Percentiles rank a stretch among this genome's conserved stretches.
phyloP scores from a whole-genome alignment of 2,888 invertebrate genomes.

The Augochlorella aurata region DNA sequence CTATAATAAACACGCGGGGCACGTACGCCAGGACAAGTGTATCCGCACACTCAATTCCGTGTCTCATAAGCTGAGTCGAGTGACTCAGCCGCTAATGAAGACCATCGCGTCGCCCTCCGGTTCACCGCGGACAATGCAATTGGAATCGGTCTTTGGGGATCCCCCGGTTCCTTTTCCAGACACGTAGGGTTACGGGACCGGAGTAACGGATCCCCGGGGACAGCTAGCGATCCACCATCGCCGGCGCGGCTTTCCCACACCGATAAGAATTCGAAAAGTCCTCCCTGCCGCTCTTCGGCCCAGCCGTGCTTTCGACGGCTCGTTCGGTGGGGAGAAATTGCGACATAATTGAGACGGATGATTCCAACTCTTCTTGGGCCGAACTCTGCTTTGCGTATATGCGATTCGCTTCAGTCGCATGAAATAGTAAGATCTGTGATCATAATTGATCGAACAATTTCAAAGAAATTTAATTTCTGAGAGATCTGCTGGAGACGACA shows the following conservation, averaged over 20 bases:
- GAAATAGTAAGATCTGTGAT: not conserved
- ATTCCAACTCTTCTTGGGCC: not conserved
- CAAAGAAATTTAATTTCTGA: too few relatives aligned
- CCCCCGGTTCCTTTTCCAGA: conserved; percentile 29
- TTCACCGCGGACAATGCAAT: conserved; percentile 61
- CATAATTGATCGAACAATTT: not conserved
- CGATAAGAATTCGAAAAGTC: conserved; percentile 49
- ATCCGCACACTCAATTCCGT: conserved; percentile 20
- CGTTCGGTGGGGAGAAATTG: conserved; percentile 23
- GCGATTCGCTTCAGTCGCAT: not conserved
- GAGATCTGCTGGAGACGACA: too few relatives aligned
- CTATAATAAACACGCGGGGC: conserved; percentile 20
- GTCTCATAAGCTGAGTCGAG: conserved; percentile 29
- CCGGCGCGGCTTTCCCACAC: conserved; percentile 24
- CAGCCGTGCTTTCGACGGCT: conserved; percentile 15
- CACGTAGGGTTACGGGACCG: conserved; percentile 38
- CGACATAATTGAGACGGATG: conserved; percentile 47
- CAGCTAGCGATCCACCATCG: conserved; percentile 35
- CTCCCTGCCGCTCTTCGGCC: not conserved
- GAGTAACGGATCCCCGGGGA: conserved; percentile 57
- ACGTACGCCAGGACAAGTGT: conserved; percentile 10
- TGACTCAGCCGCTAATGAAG: conserved; percentile 61
- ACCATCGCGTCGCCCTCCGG: conserved; percentile 34
- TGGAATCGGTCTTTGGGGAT: conserved; percentile 52
- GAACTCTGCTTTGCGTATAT: not conserved